Base-by-base conservation (phyloP, 2,888 invertebrate species). In the Nephrotoma guestfalica region DNA sequence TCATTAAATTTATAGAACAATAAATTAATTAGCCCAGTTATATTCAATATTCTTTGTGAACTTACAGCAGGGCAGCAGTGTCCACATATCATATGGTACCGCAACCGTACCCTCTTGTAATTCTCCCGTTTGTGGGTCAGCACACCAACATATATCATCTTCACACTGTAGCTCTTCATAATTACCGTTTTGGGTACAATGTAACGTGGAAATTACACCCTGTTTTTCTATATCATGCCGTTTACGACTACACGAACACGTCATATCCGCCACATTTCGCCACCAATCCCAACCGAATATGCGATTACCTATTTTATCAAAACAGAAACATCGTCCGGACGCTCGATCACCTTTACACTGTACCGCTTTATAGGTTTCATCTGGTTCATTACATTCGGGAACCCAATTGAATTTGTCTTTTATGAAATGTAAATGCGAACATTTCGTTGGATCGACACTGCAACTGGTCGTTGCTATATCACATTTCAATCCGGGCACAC, bases 161-260 rank as follows among this genome's bases (percentile, higher is more conserved):
- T 94, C 94, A 89, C 95, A 95, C 89, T 95, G 95, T 42, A 95
- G 90, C 40, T 92, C 91, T 89, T 95, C 95, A 89, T 93, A 95
- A 91, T 95, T 94, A 30, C 95, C 95, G 88, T 92, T 91, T 57
- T 91, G 88, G 86, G 93, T 92, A 89, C 95, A 95, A 89, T 95
- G 95, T 18, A 95, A 91, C 4, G 93, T 93, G 85, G 92, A 92
- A 4, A 89, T 90, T 43, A 92, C 90, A 18, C 89, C 90, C 0
- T 86, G 51, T 71, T 91, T 87, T 89, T 93, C 92, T 87, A 94
- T 89, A 88, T 94, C 93, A 40, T 92, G 91, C 89, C 93, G 92
- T 87, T 92, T 92, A 86, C 94, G 92, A 89, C 95, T 95, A 90
- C 95, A 95, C 85, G 94, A 94, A 83, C 88, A 89, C 7, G 88